Evolutionary conservation across 2,888 invertebrate genomes (phyloP).

Genomic region (Thecocarcelia acutangulata): DNA sequence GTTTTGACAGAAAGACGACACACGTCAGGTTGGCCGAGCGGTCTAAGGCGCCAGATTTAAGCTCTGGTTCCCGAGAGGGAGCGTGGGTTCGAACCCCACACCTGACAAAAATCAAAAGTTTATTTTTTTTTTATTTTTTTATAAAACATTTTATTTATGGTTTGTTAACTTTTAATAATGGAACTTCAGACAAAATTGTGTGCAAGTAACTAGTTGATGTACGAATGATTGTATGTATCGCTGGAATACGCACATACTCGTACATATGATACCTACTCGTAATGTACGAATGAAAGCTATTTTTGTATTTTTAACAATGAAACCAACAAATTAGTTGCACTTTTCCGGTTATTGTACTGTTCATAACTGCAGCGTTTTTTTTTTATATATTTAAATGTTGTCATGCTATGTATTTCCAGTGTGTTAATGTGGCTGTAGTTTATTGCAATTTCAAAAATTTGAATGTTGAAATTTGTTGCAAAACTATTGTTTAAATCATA

Average conservation of each 20-base stretch:
- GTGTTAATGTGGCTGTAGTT: conserved; percentile 18
- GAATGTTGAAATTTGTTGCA: conserved; percentile 39
- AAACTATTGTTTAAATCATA: conserved; percentile 33
- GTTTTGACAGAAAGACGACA: neutral
- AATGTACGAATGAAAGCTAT: neutral
- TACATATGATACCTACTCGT: no score
- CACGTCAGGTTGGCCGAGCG: conserved; percentile 86
- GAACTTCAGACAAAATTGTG: no score
- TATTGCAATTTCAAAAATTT: conserved; percentile 25
- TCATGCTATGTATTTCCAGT: conserved; percentile 16
- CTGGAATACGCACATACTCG: no score
- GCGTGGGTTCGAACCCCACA: conserved; percentile 91
- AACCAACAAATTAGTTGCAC: conserved; percentile 64
- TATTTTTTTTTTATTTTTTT: conserved; percentile 18
- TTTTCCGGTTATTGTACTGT: conserved; percentile 67
- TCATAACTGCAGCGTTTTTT: conserved; percentile 37
- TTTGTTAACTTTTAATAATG: conserved; percentile 32
- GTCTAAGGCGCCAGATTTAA: conserved; percentile 91
- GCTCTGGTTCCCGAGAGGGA: conserved; percentile 89
- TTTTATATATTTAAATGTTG: conserved; percentile 49
- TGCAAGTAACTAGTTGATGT: no score
- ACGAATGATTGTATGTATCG: neutral
- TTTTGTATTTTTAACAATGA: conserved; percentile 39
- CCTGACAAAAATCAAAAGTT: conserved; percentile 81
- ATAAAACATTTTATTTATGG: conserved; percentile 17